Base-by-base conservation (phyloP, 2,113 vertebrate genomes). In the Sprattus sprattus region DNA sequence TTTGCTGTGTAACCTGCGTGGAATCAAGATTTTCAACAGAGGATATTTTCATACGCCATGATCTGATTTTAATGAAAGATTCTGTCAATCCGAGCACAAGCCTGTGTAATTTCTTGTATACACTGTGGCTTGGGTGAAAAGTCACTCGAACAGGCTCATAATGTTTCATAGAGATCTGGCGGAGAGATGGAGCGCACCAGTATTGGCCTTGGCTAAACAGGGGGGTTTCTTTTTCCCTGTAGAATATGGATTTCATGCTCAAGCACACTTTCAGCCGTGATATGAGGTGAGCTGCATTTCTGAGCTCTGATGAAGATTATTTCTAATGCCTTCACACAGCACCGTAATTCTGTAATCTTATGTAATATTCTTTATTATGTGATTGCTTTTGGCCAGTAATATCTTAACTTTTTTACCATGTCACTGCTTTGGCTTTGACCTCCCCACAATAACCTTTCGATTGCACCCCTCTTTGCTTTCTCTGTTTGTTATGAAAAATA, bases 41-140 rank as follows among this genome's bases (percentile, higher is more conserved):
- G 88, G 90, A 91, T 93, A 93, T 94, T 94, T 94, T 93, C 91
- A 93, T 93, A 91, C 39, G 18, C 82, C 89, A 91, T 92, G 90
- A 93, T 93, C 89, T 91, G 91, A 92, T 94, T 93, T 92, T 93
- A 94, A 91, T 93, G 93, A 95, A 95, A 93, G 92, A 89, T 90
- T 91, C 93, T 94, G 92, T 94, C 93, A 95, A 90, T 93, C 92
- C 89, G 45, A 57, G 22, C 88, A 82, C 90, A 85, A 91, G 91
- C 92, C 91, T 91, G 91, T 91, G 88, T 90, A 89, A 92, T 92
- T 87, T 45, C 44, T 86, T 93, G 89, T 90, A 89, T 89, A 90
- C 83, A 88, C 89, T 91, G 87, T 88, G 89, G 91, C 89, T 78
- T 86, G 57, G 87, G 90, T 90, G 85, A 88, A 93, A 92, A 91